Conservation (phyloP, 2,113 vertebrate species). For the Neogale vison region DNA sequence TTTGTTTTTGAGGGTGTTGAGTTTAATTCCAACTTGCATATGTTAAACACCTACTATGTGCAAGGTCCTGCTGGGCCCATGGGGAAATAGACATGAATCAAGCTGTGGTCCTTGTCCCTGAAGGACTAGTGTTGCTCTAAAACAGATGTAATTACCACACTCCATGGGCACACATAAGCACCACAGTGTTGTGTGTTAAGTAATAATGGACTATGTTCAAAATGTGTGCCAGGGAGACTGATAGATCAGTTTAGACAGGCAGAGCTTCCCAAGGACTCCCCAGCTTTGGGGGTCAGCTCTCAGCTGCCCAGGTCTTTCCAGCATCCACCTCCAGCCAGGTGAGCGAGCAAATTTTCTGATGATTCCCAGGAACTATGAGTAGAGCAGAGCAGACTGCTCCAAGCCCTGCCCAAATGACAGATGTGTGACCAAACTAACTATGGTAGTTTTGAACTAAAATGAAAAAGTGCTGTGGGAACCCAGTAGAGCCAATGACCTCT, state of each 20-base stretch:
- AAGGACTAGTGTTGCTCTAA: neutral
- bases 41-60: neutral
- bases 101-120: neutral
- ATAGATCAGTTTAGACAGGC: neutral
- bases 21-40: neutral
- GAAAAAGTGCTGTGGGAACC: neutral
- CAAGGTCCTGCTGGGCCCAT: neutral
- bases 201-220: neutral
- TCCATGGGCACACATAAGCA: neutral
- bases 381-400: rapidly evolving
- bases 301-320: neutral
- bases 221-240: neutral
- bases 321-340: neutral
- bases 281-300: neutral
- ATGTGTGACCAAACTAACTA: neutral
- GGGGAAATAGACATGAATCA: neutral
- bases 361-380: neutral
- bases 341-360: rapidly evolving
- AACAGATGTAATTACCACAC: neutral
- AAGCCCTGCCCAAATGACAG: neutral
- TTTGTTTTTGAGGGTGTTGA: neutral
- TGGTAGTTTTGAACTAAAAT: neutral
- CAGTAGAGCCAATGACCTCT: neutral
- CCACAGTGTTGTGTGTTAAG: neutral
- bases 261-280: neutral